Evolutionary conservation across 2,113 vertebrate genomes (phyloP).

Genomic region (Murina feae): DNA sequence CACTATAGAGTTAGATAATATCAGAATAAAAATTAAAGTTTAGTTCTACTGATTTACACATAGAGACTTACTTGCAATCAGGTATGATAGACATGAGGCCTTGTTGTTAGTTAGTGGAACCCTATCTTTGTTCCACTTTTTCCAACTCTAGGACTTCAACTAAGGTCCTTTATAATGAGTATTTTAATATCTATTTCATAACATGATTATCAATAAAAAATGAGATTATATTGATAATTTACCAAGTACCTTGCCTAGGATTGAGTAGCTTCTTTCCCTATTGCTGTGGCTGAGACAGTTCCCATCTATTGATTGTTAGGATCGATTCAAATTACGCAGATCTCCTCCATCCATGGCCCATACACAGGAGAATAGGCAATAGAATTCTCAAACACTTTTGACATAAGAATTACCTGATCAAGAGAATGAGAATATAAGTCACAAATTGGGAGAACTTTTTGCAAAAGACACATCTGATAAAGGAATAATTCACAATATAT

Average conservation of each 20-base stretch:
- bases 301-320: not conserved
- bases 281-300: not conserved
- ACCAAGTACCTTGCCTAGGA: not conserved
- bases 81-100: not conserved
- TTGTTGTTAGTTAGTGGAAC: not conserved
- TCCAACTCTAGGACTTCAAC: not conserved
- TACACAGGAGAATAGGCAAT: not conserved
- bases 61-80: not conserved
- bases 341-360: not conserved
- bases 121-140: not conserved
- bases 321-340: not conserved
- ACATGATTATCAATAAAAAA: not conserved
- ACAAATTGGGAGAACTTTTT: not conserved
- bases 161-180: not conserved
- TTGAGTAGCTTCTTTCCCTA: not conserved
- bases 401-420: not conserved
- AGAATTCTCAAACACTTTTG: not conserved
- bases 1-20: not conserved
- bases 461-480: not conserved
- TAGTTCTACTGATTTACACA: not conserved
- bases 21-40: not conserved
- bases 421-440: not conserved
- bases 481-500: not conserved
- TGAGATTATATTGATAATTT: not conserved
- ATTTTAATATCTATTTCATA: not conserved